Percentiles rank a stretch among this genome's conserved stretches.
Conservation (phyloP, 2,888 invertebrate genomes). For the Anticlea derivata region DNA sequence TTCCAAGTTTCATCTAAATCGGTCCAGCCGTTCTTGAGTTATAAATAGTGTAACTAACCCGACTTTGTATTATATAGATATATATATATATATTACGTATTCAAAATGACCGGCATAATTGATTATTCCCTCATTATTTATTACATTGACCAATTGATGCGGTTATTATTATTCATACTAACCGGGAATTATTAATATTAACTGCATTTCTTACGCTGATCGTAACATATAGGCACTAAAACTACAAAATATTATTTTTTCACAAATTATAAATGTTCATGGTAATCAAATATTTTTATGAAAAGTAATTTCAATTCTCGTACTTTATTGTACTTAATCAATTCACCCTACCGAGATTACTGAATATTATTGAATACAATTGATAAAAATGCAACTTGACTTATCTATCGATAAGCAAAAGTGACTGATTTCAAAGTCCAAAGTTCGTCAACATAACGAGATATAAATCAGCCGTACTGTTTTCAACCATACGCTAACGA, state of each 20-base stretch:
- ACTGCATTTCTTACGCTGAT: no score
- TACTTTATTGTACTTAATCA: background rate
- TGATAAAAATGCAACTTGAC: conserved; percentile 13
- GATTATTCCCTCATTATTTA: no score
- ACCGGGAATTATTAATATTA: no score
- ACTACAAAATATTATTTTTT: background rate
- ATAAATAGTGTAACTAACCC: no score
- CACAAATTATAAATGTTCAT: background rate
- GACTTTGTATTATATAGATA: no score
- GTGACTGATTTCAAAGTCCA: conserved; percentile 1
- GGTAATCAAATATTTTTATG: background rate
- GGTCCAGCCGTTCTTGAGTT: no score
- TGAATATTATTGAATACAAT: background rate
- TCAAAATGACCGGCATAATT: no score
- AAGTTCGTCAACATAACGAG: conserved; percentile 3
- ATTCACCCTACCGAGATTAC: background rate
- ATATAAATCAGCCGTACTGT: background rate
- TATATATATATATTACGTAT: no score
- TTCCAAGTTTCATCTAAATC: no score
- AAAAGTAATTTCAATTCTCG: background rate
- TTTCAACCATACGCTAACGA: background rate
- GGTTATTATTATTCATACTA: no score
- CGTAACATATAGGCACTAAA: no score
- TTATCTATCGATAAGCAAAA: conserved; percentile 10
- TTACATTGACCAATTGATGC: no score